These are phyloP conservation scores for Gallinago undulata DNA, from an alignment of 2,113 vertebrate genomes.

Conservation along the genomic window DNA sequence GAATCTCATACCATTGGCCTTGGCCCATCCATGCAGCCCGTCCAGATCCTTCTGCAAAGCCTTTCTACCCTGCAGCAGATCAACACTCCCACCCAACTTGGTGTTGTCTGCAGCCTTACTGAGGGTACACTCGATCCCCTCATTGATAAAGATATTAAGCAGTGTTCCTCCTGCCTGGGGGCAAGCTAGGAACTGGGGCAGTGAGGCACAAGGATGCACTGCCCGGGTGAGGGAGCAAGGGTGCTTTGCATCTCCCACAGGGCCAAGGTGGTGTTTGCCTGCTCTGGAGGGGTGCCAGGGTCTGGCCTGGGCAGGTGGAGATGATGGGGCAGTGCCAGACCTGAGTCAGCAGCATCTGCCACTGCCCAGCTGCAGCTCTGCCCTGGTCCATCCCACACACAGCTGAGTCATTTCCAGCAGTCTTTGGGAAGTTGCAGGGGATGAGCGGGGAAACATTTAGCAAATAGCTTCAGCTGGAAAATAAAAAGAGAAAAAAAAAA, in stretches of 20 bases:
- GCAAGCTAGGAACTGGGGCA: background rate
- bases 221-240: background rate
- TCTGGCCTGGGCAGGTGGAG: accelerated
- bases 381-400: accelerated
- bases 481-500: background rate
- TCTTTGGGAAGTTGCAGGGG: background rate
- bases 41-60: background rate
- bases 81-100: background rate
- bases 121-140: background rate
- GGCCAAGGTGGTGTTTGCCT: background rate
- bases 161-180: accelerated
- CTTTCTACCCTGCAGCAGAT: background rate
- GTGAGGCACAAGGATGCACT: background rate
- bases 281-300: background rate
- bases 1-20: background rate
- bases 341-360: background rate
- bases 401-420: background rate
- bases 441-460: background rate
- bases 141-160: no score
- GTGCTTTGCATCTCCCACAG: background rate
- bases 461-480: background rate
- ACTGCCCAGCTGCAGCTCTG: background rate
- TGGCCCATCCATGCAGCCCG: background rate
- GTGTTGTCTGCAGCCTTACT: background rate
- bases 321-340: accelerated